Evolutionary conservation across 2,113 vertebrate species (phyloP).

Genomic region (Halcyon malimbica): DNA sequence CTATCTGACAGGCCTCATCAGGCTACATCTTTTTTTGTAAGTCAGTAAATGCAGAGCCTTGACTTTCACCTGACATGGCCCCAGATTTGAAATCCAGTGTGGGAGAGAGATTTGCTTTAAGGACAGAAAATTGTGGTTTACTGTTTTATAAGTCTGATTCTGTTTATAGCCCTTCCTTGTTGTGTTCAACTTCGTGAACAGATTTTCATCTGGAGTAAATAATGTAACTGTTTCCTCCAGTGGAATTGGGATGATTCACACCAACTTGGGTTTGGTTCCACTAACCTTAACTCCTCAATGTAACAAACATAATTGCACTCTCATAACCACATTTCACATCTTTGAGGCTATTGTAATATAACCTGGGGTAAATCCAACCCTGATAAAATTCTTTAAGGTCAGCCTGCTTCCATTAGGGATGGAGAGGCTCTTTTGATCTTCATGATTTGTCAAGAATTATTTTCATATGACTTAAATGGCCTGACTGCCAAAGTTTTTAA

Average conservation of each 20-base stretch:
- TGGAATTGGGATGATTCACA: conserved; percentile 20
- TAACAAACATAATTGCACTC: background rate
- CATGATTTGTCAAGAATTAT: background rate
- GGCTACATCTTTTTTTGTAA: background rate
- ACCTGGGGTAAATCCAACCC: background rate
- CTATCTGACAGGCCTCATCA: background rate
- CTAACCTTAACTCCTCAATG: conserved; percentile 12
- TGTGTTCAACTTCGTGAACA: conserved; percentile 26
- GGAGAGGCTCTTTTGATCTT: background rate
- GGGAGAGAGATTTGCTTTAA: background rate
- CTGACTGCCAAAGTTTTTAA: background rate
- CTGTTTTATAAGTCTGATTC: conserved; percentile 17
- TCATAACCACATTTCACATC: background rate
- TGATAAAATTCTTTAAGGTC: background rate
- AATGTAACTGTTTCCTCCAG: conserved; percentile 38
- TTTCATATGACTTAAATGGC: background rate
- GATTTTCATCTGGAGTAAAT: conserved; percentile 24
- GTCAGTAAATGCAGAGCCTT: background rate
- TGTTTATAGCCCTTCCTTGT: conserved; percentile 11
- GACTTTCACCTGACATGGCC: background rate
- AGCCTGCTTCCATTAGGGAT: background rate
- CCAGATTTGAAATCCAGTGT: background rate
- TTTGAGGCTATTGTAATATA: background rate
- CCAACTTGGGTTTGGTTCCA: conserved; percentile 16
- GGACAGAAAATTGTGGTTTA: background rate